A percentile compares a stretch with the other conserved stretches of the same genome.
phyloP scores from a whole-genome alignment of 2,888 invertebrate species.

The Callosobruchus maculatus region DNA sequence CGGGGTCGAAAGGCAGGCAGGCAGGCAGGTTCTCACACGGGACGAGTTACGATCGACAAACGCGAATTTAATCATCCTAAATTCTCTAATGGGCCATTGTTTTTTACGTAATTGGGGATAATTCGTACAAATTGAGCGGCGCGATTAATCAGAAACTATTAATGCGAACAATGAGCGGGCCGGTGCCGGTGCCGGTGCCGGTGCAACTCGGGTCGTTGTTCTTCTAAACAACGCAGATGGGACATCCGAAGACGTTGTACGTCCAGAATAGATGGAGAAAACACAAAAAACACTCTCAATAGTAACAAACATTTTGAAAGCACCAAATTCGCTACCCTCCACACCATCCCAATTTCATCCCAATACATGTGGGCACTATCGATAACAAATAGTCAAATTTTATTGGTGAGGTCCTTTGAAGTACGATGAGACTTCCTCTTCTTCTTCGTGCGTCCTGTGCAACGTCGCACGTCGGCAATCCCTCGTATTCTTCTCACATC shows the following conservation, averaged over 20 bases:
- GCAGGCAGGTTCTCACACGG: slow-evolving; percentile 20
- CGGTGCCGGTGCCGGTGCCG: no score
- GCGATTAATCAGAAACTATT: slow-evolving; percentile 23
- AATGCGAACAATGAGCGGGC: slow-evolving; percentile 24
- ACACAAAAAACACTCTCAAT: no score
- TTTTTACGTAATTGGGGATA: slow-evolving; percentile 21
- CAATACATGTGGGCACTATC: no score
- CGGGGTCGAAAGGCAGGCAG: slow-evolving; percentile 13
- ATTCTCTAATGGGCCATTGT: slow-evolving; percentile 23
- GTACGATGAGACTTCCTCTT: no score
- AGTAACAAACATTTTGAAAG: no score
- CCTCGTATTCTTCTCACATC: no score
- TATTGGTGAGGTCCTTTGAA: no score
- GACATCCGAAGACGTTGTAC: neutral
- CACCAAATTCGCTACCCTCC: no score
- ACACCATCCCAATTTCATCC: no score
- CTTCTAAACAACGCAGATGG: neutral
- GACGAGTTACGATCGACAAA: neutral
- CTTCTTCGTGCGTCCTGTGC: no score
- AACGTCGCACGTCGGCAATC: no score
- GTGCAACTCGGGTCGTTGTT: neutral
- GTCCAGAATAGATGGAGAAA: neutral
- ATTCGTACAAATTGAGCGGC: slow-evolving; percentile 20
- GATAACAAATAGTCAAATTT: no score
- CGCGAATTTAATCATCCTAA: neutral